Percentiles rank a stretch among this genome's conserved stretches.
These are phyloP conservation scores for Drosophila aldrichi DNA, from an alignment of 2,888 invertebrate genomes.

Conservation along the genomic window DNA sequence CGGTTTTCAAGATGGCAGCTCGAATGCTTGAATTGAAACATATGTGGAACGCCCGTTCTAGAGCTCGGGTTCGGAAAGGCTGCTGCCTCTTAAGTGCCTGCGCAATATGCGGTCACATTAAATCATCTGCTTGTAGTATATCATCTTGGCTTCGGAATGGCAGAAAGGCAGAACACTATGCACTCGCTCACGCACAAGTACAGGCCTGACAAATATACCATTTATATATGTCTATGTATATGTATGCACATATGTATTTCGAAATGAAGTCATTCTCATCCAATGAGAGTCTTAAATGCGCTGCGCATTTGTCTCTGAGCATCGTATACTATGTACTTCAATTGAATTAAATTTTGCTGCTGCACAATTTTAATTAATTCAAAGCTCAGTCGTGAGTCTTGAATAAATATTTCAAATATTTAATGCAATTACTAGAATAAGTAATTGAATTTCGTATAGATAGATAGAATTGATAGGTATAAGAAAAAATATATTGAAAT, in stretches of 20 bases:
- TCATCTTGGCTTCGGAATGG: conserved; percentile 55
- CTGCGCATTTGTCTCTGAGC: conserved; percentile 29
- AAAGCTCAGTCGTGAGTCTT: not conserved
- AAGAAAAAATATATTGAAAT: not conserved
- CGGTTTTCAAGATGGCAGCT: conserved; percentile 72
- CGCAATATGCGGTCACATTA: conserved; percentile 77
- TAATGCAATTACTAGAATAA: not conserved
- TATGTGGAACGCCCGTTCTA: conserved; percentile 58
- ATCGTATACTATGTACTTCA: conserved; percentile 3
- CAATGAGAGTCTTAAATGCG: conserved; percentile 47
- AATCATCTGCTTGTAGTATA: conserved; percentile 80
- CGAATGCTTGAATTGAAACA: conserved; percentile 69
- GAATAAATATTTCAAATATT: not conserved
- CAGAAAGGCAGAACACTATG: conserved; percentile 38
- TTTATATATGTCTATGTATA: conserved; percentile 4
- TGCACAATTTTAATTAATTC: conserved; percentile 13
- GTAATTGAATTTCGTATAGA: not conserved
- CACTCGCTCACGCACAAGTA: conserved; percentile 47
- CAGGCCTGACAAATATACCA: conserved; percentile 62
- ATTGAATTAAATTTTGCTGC: conserved; percentile 17
- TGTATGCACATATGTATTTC: conserved; percentile 17
- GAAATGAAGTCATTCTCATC: conserved; percentile 67
- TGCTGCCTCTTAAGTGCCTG: conserved; percentile 45
- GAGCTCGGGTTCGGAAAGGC: conserved; percentile 23
- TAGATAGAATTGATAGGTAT: not conserved